Evolutionary conservation across 2,113 vertebrate genomes (phyloP).

Genomic region (Pygoscelis antarcticus): DNA sequence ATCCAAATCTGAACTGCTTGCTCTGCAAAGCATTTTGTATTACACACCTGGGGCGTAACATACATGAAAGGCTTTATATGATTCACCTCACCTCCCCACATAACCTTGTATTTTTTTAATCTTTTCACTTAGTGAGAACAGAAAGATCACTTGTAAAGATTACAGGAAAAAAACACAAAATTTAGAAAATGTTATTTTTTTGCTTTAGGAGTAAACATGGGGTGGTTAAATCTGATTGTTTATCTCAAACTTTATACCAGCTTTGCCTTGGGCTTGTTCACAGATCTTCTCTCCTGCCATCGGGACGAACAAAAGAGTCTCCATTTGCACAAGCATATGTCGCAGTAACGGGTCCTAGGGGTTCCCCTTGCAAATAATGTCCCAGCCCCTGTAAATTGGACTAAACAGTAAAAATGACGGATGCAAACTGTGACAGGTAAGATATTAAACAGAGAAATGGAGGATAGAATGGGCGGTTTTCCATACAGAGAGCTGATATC

Average conservation of each 20-base stretch:
- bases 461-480: neutral
- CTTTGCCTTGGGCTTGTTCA: conserved; percentile 68
- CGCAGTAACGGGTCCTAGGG: neutral
- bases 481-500: neutral
- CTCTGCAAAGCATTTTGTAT: conserved; percentile 43
- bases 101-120: conserved; percentile 12
- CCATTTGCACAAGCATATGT: neutral
- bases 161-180: conserved; percentile 46
- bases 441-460: neutral
- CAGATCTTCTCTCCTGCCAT: conserved; percentile 37
- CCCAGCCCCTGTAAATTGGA: neutral
- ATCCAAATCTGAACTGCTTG: conserved; percentile 45
- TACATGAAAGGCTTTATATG: neutral
- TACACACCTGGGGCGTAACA: conserved; percentile 2
- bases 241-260: conserved; percentile 78
- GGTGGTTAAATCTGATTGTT: conserved; percentile 77
- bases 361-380: neutral
- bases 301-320: neutral
- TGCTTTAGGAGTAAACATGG: conserved; percentile 78
- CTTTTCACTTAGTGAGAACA: conserved; percentile 1
- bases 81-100: neutral
- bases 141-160: conserved; percentile 71
- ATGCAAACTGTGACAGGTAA: neutral
- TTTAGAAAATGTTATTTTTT: conserved; percentile 26
- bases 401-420: neutral